Base-by-base conservation (phyloP, 2,113 vertebrate species). In the Platysternon megacephalum region DNA sequence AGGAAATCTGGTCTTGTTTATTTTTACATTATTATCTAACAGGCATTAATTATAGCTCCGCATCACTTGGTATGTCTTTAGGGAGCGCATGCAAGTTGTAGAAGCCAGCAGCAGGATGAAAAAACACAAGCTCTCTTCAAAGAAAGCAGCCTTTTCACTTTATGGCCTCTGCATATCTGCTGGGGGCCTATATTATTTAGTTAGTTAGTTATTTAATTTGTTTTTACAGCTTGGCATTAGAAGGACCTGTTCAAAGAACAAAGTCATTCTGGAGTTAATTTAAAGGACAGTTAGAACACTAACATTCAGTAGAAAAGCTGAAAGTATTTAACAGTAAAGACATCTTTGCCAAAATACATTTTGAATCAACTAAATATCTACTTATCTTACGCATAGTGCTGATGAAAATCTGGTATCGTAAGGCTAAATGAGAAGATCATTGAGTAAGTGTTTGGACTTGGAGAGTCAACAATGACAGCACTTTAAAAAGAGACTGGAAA, bases 61-160 rank as follows among this genome's bases (percentile, higher is more conserved):
- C 58, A 52, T 78, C 8, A n/a, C 24, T 21, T 68, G 58, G 32
- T 46, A 90, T 56, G 3, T 0, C 49, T 90, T 89, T 91, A 83
- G 5, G 19, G 56, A 87, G 89, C 90, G 28, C 92, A 87, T 13
- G n/a, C 1, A 74, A 85, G 13, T n/a, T 88, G 84, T 83, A 13
- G n/a, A 46, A 24, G 32, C n/a, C 74, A 92, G n/a, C 21, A 81
- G 49, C 42, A 21, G 81, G 86, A 91, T 76, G 42, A 81, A 94
- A 94, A 90, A 93, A 29, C 68, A 93, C 21, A 90, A 88, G 7
- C 1, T 91, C 28, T 58, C 32, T 84, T 95, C 44, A 93, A 88
- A 84, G 55, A 80, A 85, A 88, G 5, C 0, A 89, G n/a, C 0
- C 61, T n/a, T 84, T 95, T 87, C 89, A 3, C 19, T 87, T 84